Evolutionary conservation across 2,888 invertebrate species (phyloP).

Genomic region (Cactoblastis cactorum): DNA sequence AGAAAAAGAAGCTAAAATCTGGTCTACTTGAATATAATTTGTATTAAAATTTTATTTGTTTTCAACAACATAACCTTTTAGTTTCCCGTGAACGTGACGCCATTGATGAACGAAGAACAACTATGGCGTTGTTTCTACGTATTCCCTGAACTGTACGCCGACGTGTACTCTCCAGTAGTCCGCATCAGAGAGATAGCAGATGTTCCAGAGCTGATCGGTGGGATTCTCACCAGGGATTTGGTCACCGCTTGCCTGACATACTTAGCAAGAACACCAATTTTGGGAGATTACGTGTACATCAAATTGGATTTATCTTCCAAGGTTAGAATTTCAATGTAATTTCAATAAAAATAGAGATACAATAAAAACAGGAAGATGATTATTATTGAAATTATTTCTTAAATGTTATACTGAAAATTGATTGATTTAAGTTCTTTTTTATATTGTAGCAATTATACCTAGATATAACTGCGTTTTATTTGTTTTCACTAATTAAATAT

Average conservation of each 20-base stretch:
- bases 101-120: slow-evolving; percentile 59
- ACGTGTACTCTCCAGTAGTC: slow-evolving; percentile 54
- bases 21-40: no score
- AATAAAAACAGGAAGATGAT: no score
- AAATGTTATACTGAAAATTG: no score
- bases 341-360: no score
- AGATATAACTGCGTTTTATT: no score
- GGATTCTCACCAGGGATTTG: slow-evolving; percentile 73
- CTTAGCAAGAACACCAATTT: slow-evolving; percentile 74
- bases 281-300: slow-evolving; percentile 72
- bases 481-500: no score
- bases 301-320: slow-evolving; percentile 73
- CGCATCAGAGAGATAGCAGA: slow-evolving; percentile 42
- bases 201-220: slow-evolving; percentile 53
- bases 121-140: slow-evolving; percentile 68
- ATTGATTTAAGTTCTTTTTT: no score
- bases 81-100: slow-evolving; percentile 54
- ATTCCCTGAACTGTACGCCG: slow-evolving; percentile 59
- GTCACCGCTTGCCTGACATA: slow-evolving; percentile 74
- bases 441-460: no score
- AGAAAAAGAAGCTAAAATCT: no score
- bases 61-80: slow-evolving; percentile 30
- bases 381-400: no score
- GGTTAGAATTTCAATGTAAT: slow-evolving; percentile 35
- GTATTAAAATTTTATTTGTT: no score